Evolutionary conservation across 1,140 invertebrate species (phyloP), one percentile per base, ranked within the genome.

Genomic region (Andrena cerasifolii): DNA sequence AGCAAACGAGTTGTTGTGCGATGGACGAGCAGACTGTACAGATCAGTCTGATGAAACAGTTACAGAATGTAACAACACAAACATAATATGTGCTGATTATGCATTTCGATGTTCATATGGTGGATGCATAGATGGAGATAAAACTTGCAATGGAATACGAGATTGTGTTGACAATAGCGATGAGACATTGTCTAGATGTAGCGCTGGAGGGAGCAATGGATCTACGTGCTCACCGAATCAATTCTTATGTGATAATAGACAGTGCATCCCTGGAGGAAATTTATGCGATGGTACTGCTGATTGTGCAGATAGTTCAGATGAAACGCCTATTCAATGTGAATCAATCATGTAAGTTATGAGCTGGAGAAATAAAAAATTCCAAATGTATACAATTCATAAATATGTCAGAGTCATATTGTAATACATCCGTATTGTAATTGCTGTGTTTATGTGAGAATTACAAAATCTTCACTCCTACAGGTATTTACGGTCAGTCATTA

Each of bases 91-190:
- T 84, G 92, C 92, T 0, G 62, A 74, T 0, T 92, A 90, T 63
- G 84, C 92, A 3, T 95, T 94, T 86, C 93, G 93, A 14, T 96
- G 95, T 78, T 87, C 91, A 16, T 95, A 94, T 65, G 95, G 95
- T 14, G 93, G 92, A 14, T 96, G 95, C 77, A 92, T 96, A 7
- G 88, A 92, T 24, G 91, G 92, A 7, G 90, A 94, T 61, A 79
- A 87, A 1, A 89, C 87, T 24, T 96, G 95, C 82, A 93, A 97
- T 88, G 93, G 93, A 0, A 82, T 90, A 2, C 87, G 87, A 45
- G 94, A 97, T 67, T 97, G 96, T 87, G 74, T 91, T 0, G 95
- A 96, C 83, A 93, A 94, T 14, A 96, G 96, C 3, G 97, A 98
- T 88, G 97, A 96, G 79, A 76, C 80, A 18, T 61, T 87, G 3